Evolutionary conservation across 2,888 invertebrate species (phyloP), one percentile per base, ranked within the genome.

Genomic region (Cephus pulcher): DNA sequence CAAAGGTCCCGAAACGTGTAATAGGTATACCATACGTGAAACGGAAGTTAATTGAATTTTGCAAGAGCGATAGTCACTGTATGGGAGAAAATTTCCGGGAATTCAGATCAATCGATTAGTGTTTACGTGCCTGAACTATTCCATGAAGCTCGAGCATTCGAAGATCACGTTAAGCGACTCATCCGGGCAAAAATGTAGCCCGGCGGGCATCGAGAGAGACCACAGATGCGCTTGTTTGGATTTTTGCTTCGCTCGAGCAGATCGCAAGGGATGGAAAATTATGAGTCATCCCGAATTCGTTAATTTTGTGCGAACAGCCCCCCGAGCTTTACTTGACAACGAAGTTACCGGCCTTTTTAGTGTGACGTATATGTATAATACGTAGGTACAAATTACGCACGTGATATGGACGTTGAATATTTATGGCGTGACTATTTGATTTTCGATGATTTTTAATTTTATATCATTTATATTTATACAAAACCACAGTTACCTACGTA

Each of bases 201-300:
- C 74, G 76, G 79, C 32, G 33, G 33, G 32, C 15, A 56, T 78
- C 74, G 40, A 78, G 81, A 81, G 82, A 79, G 73, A 74, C 80
- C 80, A 80, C 86, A 84, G 84, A 85, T 85, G 84, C 83, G 82
- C 81, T 80, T 85, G 85, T 86, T 85, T 84, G 82, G 80, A 85
- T 84, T 86, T 87, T 86, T 83, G 81, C 80, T 80, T 79, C 84
- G 82, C 80, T 84, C 83, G 86, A 85, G 84, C 84, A 81, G 82
- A 75, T 80, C 78, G 77, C 76, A 83, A 81, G 85, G 84, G 85
- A 84, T 79, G 80, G 74, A 70, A 34, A 75, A 84, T 85, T 83
- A 82, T 86, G 85, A 87, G 80, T 86, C 85, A 85, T 75, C 75
- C 79, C 78, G 78, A 69, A 84, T 84, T 85, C 82, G 83, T 85